Evolutionary conservation across 2,113 vertebrate genomes (phyloP).

Genomic region (Pelusios castaneus): DNA sequence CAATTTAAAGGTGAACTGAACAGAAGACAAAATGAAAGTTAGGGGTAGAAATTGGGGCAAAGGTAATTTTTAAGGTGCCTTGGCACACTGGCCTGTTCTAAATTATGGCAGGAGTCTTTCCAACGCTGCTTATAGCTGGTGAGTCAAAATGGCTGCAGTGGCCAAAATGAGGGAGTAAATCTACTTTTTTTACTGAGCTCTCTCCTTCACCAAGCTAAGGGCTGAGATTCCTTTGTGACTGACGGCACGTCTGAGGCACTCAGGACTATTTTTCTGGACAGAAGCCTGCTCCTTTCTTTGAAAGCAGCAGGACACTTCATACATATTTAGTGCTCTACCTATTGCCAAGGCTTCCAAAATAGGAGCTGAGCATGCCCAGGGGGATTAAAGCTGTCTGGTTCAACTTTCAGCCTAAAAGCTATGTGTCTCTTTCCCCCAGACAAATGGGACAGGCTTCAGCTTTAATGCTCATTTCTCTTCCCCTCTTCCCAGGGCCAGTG

Average conservation of each 20-base stretch:
- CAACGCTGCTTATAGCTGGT: no score
- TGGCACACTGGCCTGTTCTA: no score
- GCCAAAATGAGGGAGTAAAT: no score
- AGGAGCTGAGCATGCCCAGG: constrained; percentile 1
- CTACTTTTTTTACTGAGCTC: neutral
- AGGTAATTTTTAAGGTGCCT: no score
- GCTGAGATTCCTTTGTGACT: neutral
- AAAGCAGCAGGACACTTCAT: neutral
- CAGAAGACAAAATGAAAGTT: no score
- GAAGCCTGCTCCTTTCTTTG: neutral
- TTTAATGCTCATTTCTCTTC: neutral
- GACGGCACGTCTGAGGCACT: neutral
- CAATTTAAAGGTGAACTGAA: no score
- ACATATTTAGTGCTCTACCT: neutral
- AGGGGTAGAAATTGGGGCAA: no score
- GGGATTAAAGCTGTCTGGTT: constrained; percentile 4
- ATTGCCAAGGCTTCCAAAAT: neutral
- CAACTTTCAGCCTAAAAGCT: constrained; percentile 26
- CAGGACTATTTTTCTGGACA: no score
- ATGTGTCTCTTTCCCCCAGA: constrained; percentile 9
- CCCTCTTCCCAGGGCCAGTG: neutral
- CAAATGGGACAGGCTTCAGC: constrained; percentile 5
- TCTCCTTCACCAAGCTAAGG: no score
- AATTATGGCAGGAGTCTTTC: no score
- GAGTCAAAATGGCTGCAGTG: no score